phyloP scores from a whole-genome alignment of 2,888 invertebrate genomes.

The Chloroclysta siterata region DNA sequence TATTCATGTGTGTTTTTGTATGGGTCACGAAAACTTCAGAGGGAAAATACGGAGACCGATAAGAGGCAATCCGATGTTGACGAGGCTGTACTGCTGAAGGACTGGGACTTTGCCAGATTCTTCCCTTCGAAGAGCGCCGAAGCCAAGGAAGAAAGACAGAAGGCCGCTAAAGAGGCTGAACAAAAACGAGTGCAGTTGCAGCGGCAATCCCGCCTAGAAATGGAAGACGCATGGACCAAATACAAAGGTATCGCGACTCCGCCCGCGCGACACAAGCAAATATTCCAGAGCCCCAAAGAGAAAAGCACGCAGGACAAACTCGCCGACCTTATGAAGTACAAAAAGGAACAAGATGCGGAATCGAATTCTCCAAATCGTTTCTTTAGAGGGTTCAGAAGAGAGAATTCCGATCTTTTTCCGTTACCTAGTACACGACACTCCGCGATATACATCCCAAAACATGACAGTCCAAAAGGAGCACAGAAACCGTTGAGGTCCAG shows the following conservation, averaged over 20 bases:
- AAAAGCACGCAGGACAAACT: conserved; percentile 77
- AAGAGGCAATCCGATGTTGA: conserved; percentile 86
- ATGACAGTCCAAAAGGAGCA: conserved; percentile 75
- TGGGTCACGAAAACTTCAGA: conserved; percentile 75
- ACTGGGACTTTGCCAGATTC: conserved; percentile 95
- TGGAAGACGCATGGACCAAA: conserved; percentile 78
- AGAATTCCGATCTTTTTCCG: conserved; percentile 94
- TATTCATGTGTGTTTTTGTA: conserved; percentile 79
- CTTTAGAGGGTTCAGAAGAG: conserved; percentile 91
- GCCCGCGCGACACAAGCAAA: conserved; percentile 71
- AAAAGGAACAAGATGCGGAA: conserved; percentile 89
- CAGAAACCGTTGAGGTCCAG: conserved; percentile 86
- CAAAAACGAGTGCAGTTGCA: conserved; percentile 71
- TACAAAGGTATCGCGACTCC: conserved; percentile 77
- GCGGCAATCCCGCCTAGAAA: conserved; percentile 75
- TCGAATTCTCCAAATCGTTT: conserved; percentile 89
- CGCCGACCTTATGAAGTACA: conserved; percentile 84
- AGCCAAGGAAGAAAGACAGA: conserved; percentile 64
- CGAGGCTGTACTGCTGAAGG: conserved; percentile 92
- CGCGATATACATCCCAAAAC: conserved; percentile 86
- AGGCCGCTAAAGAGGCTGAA: conserved; percentile 72
- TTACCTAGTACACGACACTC: conserved; percentile 90
- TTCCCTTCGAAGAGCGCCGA: conserved; percentile 85
- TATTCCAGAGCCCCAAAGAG: conserved; percentile 66
- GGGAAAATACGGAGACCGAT: conserved; percentile 70